Percentiles rank a stretch among this genome's conserved stretches.
Evolutionary conservation across 2,797 vertebrate species (phyloP).

Genomic region (Coranthus polyacanthus): DNA sequence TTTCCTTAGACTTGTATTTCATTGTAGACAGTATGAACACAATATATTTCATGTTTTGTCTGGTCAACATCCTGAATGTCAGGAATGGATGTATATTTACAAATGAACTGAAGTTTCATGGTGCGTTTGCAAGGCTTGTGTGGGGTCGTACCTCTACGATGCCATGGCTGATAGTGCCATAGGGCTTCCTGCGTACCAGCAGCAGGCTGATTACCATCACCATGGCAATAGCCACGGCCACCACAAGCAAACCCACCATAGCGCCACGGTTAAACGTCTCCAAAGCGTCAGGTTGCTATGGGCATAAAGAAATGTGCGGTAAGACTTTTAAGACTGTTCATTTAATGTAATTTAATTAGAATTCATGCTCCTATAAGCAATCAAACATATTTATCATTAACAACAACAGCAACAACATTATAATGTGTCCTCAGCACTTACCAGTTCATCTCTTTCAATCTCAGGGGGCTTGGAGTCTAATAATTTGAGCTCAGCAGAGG

Average conservation of each 20-base stretch:
- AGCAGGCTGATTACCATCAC: slow-evolving; percentile 92
- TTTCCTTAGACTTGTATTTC: no score
- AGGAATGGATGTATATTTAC: no score
- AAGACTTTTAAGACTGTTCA: background rate
- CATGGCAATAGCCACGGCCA: slow-evolving; percentile 93
- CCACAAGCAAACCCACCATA: slow-evolving; percentile 92
- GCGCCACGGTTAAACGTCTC: slow-evolving; percentile 93
- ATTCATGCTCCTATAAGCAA: background rate
- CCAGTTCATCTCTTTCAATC: slow-evolving; percentile 93
- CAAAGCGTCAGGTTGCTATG: slow-evolving; percentile 90
- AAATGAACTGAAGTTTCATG: background rate
- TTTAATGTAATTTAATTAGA: background rate
- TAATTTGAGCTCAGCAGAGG: slow-evolving; percentile 88
- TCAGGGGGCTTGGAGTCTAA: slow-evolving; percentile 90
- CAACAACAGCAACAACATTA: background rate
- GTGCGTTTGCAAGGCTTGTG: background rate
- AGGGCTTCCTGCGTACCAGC: slow-evolving; percentile 92
- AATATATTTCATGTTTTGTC: no score
- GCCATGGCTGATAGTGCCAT: slow-evolving; percentile 94
- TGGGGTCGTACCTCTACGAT: slow-evolving; percentile 90
- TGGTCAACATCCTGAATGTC: no score
- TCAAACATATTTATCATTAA: background rate
- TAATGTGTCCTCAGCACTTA: slow-evolving; percentile 64
- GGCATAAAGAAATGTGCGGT: slow-evolving; percentile 13
- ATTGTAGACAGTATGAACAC: no score